phyloP scores from a whole-genome alignment of 35 echinoderm and acorn worm species.

The Ophioderma brevispina region DNA sequence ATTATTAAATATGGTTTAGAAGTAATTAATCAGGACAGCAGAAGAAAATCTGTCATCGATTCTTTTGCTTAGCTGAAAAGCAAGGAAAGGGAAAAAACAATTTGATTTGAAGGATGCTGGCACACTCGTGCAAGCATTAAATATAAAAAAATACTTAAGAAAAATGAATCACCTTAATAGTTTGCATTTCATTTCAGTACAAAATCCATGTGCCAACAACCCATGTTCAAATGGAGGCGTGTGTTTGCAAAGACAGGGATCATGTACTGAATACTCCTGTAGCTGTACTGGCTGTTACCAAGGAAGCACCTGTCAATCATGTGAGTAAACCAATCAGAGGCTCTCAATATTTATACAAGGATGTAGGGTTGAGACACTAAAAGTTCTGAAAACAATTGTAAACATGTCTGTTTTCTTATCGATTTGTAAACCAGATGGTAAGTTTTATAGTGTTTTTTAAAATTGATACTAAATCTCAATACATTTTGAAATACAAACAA shows the following conservation, averaged over 20 bases:
- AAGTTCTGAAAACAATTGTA: too few relatives aligned
- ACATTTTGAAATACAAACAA: too few relatives aligned
- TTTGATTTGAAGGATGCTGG: not conserved
- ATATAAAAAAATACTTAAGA: not conserved
- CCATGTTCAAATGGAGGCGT: conserved; percentile 70
- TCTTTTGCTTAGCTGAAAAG: not conserved
- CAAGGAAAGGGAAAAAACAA: not conserved
- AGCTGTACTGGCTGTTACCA: conserved; percentile 46
- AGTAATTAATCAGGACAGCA: too few relatives aligned
- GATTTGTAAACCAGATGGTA: too few relatives aligned
- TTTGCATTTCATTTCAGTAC: conserved; percentile 41
- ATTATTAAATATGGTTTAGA: too few relatives aligned
- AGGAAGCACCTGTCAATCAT: conserved; percentile 19
- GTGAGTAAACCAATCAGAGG: conserved; percentile 23
- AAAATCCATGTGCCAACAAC: conserved; percentile 47
- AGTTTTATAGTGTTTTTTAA: too few relatives aligned
- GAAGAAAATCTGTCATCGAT: too few relatives aligned
- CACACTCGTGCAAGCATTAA: not conserved
- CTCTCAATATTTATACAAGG: not conserved
- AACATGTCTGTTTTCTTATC: too few relatives aligned
- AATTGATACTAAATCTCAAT: too few relatives aligned
- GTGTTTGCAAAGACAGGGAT: conserved; percentile 23
- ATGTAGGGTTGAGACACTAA: too few relatives aligned
- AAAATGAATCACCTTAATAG: not conserved
- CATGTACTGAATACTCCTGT: conserved; percentile 47